Percentiles rank a stretch among this genome's conserved stretches.
These are phyloP conservation scores for Zygogramma bicolorata DNA, from an alignment of 2,888 invertebrate genomes.

Conservation along the genomic window DNA sequence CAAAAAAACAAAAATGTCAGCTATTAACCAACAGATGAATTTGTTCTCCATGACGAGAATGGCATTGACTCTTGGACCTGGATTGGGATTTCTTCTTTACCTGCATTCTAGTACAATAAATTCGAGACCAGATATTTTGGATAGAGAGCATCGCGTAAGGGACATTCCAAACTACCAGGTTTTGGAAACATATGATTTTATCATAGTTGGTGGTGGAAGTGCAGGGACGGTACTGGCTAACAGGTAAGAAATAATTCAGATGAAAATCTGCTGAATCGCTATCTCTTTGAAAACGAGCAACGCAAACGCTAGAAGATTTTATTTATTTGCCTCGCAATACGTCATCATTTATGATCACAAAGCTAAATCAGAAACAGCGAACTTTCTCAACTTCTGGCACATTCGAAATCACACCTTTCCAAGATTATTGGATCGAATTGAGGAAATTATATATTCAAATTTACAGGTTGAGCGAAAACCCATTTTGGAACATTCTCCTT, in stretches of 20 bases:
- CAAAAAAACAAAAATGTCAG: slow-evolving; percentile 33
- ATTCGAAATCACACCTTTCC: no score
- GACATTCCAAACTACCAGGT: slow-evolving; percentile 71
- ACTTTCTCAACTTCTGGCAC: no score
- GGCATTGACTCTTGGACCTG: slow-evolving; percentile 74
- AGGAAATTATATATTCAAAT: not conserved
- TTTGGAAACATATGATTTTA: slow-evolving; percentile 79
- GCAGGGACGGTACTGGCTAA: slow-evolving; percentile 83
- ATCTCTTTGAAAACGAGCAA: no score
- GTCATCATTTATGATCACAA: no score
- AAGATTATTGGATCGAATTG: no score
- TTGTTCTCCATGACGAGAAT: slow-evolving; percentile 75
- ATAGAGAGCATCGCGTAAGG: slow-evolving; percentile 72
- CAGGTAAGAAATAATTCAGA: slow-evolving; percentile 39
- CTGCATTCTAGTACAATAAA: slow-evolving; percentile 75
- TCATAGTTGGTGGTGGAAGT: slow-evolving; percentile 85
- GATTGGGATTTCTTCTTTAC: slow-evolving; percentile 74
- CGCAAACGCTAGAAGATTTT: no score
- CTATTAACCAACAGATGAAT: slow-evolving; percentile 57
- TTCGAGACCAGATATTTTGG: slow-evolving; percentile 80
- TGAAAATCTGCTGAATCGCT: no score
- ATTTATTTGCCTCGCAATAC: no score
- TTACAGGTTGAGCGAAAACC: slow-evolving; percentile 77
- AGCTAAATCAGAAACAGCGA: no score
- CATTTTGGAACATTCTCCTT: slow-evolving; percentile 78